phyloP scores from a whole-genome alignment of 2,888 invertebrate species.

The Acleris literana region DNA sequence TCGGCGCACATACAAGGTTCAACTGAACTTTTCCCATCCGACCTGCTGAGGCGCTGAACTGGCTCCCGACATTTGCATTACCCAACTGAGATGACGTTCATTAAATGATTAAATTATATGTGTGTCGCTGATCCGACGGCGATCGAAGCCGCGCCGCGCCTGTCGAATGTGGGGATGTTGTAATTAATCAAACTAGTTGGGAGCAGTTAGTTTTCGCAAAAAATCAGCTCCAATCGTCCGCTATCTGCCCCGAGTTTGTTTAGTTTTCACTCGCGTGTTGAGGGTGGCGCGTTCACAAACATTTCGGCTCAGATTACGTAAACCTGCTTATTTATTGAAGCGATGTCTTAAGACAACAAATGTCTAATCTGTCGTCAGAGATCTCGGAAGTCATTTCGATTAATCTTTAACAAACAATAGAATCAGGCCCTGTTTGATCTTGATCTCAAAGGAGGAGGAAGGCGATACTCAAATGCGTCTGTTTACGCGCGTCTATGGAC shows the following conservation, averaged over 20 bases:
- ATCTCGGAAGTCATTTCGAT: conserved; percentile 22
- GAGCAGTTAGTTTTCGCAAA: conserved; percentile 10
- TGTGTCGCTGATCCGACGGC: too few species aligned
- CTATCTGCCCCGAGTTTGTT: conserved; percentile 11
- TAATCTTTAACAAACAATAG: conserved; percentile 35
- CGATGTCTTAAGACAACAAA: conserved; percentile 16
- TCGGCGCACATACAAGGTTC: too few species aligned
- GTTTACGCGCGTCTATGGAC: background rate
- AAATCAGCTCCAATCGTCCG: conserved; percentile 14
- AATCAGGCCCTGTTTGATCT: conserved; percentile 16
- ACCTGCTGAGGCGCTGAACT: too few species aligned
- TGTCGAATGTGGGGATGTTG: conserved; percentile 8
- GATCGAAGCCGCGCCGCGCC: background rate
- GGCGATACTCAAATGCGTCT: conserved; percentile 3
- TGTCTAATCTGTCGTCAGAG: conserved; percentile 15
- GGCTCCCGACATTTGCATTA: too few species aligned
- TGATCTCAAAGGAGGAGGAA: conserved; percentile 16
- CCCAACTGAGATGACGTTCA: background rate
- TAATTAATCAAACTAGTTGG: conserved; percentile 26
- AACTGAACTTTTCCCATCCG: too few species aligned
- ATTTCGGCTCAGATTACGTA: background rate
- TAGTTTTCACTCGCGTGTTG: conserved; percentile 3
- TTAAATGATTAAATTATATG: too few species aligned
- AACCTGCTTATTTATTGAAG: conserved; percentile 26
- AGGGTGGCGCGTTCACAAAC: background rate